These are phyloP conservation scores for Elaeidobius kamerunicus DNA, from an alignment of 2,888 invertebrate species.

Conservation along the genomic window DNA sequence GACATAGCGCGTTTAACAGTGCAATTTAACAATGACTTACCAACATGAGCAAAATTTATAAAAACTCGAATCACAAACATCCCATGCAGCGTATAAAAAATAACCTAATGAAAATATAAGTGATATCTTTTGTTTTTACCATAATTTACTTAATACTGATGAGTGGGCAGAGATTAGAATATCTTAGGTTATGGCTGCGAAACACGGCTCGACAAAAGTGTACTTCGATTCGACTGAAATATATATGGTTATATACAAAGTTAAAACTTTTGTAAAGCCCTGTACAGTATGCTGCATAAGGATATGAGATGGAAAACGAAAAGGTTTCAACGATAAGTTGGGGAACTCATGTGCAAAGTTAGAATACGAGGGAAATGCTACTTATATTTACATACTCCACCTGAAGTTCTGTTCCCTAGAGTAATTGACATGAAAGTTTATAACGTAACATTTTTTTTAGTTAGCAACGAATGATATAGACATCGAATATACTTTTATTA, in stretches of 20 bases:
- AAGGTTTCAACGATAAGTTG: constrained; percentile 12
- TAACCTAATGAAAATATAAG: constrained; percentile 1
- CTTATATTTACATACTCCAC: constrained; percentile 42
- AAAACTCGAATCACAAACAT: constrained; percentile 44
- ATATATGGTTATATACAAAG: too few relatives aligned
- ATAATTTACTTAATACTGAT: constrained; percentile 15
- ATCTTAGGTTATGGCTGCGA: too few relatives aligned
- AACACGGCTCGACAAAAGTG: too few relatives aligned
- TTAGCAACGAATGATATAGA: constrained; percentile 14
- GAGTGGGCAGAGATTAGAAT: not conserved
- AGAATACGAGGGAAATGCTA: constrained; percentile 17
- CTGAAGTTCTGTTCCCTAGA: constrained; percentile 70
- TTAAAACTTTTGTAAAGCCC: not conserved
- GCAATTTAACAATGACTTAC: constrained; percentile 44
- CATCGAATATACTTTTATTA: not conserved
- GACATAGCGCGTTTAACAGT: constrained; percentile 49
- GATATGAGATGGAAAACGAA: too few relatives aligned
- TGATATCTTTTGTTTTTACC: too few relatives aligned
- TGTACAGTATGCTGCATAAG: constrained; percentile 4
- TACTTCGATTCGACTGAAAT: too few relatives aligned
- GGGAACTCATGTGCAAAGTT: constrained; percentile 16
- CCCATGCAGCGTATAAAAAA: constrained; percentile 41
- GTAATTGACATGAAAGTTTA: constrained; percentile 81
- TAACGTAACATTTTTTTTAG: constrained; percentile 50
- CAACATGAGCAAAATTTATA: constrained; percentile 49